Conservation (phyloP, 2,888 invertebrate genomes). For the Elegia similella region DNA sequence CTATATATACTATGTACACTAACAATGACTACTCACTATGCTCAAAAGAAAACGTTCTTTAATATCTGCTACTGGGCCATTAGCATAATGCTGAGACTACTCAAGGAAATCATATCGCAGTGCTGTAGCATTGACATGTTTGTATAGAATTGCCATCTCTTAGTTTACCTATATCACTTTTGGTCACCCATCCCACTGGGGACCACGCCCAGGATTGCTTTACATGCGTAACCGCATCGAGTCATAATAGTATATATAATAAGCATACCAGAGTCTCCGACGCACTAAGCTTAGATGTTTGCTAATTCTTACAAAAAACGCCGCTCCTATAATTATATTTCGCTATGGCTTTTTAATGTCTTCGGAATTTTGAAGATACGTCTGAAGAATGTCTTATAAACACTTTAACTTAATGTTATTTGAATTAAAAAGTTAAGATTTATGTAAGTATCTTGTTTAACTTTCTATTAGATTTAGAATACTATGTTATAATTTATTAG, state of each 20-base stretch:
- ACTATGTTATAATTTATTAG: background rate
- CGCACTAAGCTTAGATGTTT: no score
- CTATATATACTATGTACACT: no score
- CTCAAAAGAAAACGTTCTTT: background rate
- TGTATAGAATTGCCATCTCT: background rate
- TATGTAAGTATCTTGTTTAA: background rate
- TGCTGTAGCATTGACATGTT: background rate
- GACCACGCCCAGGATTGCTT: no score
- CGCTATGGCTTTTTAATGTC: background rate
- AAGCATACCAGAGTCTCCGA: no score
- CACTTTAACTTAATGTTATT: background rate
- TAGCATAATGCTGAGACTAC: constrained; percentile 3
- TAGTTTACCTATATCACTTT: no score
- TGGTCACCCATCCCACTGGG: no score
- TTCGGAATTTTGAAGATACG: background rate
- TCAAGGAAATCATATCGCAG: constrained; percentile 10
- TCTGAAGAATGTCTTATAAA: background rate
- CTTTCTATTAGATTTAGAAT: background rate
- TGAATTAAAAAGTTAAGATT: background rate
- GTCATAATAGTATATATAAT: no score
- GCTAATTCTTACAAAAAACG: no score
- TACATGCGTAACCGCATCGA: no score
- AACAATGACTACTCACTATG: no score
- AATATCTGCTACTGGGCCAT: constrained; percentile 2
- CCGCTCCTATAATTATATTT: no score